Evolutionary conservation across 2,797 vertebrate species (phyloP).

Genomic region (Sebastes umbrosus): DNA sequence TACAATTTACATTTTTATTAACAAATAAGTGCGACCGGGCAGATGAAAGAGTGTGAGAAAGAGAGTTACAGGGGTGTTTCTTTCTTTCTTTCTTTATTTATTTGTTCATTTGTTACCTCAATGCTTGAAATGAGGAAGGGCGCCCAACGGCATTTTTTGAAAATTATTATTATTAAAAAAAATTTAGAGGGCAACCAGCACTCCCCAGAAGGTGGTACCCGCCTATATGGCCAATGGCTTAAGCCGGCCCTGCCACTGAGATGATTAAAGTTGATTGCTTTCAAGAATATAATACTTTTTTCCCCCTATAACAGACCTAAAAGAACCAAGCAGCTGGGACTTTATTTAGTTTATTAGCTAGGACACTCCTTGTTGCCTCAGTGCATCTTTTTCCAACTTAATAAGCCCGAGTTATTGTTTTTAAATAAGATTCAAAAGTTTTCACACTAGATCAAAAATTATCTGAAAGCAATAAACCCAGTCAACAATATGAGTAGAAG

Average conservation of each 20-base stretch:
- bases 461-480: slow-evolving; percentile 4
- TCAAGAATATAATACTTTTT: neutral
- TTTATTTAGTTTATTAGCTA: neutral
- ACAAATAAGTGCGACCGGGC: too few species aligned
- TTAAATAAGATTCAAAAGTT: slow-evolving; percentile 19
- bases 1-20: too few species aligned
- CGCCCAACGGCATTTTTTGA: too few species aligned
- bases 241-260: neutral
- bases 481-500: neutral
- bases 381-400: slow-evolving; percentile 2
- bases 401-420: slow-evolving; percentile 11
- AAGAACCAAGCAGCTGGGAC: neutral
- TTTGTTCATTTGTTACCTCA: too few species aligned
- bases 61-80: too few species aligned
- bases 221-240: too few species aligned
- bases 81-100: too few species aligned
- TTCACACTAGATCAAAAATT: neutral
- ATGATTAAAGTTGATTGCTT: slow-evolving; percentile 27
- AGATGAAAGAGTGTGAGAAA: too few species aligned
- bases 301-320: neutral
- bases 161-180: too few species aligned
- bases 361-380: neutral
- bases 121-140: too few species aligned
- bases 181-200: too few species aligned
- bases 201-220: too few species aligned